Base-by-base conservation (phyloP, 2,888 invertebrate genomes). In the Glyphotaelius pellucidus region DNA sequence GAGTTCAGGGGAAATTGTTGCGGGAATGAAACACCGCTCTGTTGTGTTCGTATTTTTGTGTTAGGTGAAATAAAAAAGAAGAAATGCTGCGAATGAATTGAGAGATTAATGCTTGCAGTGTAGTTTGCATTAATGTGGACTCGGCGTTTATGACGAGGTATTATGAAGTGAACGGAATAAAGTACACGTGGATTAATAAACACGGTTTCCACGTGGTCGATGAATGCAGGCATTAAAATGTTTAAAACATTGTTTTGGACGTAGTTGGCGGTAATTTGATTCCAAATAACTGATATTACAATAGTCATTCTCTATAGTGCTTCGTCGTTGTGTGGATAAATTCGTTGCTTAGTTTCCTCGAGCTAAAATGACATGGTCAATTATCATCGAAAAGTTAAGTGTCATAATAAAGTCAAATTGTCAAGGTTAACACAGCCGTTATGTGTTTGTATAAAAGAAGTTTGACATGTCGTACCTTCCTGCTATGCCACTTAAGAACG, bases 1-100 rank as follows among this genome's bases (percentile, higher is more conserved):
- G 67, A 91, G 88, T 91, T 81, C 47, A 80, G 67, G 90, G 88
- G 84, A 91, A 88, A 67, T 87, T 31, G 38, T 42, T 32, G 80
- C 67, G 85, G 84, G 84, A 52, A 35, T 84, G 31, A 90, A 90
- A 90, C 84, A 85, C 80, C 35, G n/a, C 32, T 83, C n/a, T 32
- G 25, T n/a, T 80, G n/a, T 35, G 42, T 52, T 89, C 12, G 79
- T 35, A 89, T 79, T 89, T 89, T 89, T 79, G 86, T 42, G 42
- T 42, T 47, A 35, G 3, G 47, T 30, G 25, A 86, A 42, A 47
- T 42, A 5, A 5, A 42, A 67, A 25, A 67, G 14, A 19, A 52
- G 67, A 81, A 31, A 25, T 67, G 25, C 67, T n/a, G 25, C 67
- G 67, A 67, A 67, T 67, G 67, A 25, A 67, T 25, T 67, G 67